Evolutionary conservation across 2,888 invertebrate species (phyloP).

Genomic region (Halocaridina rubra): DNA sequence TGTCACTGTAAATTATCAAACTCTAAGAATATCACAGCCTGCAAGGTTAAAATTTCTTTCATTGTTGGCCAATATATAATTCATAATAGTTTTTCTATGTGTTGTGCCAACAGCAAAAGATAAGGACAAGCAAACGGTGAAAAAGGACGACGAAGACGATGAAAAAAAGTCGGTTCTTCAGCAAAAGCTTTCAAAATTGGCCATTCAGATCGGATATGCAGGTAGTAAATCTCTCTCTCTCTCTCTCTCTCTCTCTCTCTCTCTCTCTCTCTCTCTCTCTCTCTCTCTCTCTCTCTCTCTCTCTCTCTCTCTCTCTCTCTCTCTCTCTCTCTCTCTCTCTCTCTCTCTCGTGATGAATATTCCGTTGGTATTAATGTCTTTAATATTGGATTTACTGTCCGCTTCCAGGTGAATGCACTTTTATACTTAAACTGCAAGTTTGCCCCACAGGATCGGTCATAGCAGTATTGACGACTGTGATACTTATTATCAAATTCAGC

Average conservation of each 20-base stretch:
- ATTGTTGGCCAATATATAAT: no score
- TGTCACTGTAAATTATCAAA: no score
- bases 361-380: no score
- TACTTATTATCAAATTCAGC: constrained; percentile 95
- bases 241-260: neutral
- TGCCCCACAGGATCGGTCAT: constrained; percentile 83
- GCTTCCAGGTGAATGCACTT: neutral
- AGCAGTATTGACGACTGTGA: constrained; percentile 95
- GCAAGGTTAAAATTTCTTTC: no score
- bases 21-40: no score
- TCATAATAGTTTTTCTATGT: no score
- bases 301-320: neutral
- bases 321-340: neutral
- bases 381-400: no score
- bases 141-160: constrained; percentile 67
- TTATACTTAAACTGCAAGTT: neutral
- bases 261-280: neutral
- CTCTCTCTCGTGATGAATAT: neutral
- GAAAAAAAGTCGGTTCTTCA: constrained; percentile 95
- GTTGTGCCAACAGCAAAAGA: constrained; percentile 28
- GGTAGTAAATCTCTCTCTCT: constrained; percentile 70
- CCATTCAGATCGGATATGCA: constrained; percentile 99
- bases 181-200: constrained; percentile 96
- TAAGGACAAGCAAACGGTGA: constrained; percentile 22
- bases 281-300: neutral